These are phyloP conservation scores for Pongo abelii DNA, from an alignment of 2,113 vertebrate species.

Conservation along the genomic window DNA sequence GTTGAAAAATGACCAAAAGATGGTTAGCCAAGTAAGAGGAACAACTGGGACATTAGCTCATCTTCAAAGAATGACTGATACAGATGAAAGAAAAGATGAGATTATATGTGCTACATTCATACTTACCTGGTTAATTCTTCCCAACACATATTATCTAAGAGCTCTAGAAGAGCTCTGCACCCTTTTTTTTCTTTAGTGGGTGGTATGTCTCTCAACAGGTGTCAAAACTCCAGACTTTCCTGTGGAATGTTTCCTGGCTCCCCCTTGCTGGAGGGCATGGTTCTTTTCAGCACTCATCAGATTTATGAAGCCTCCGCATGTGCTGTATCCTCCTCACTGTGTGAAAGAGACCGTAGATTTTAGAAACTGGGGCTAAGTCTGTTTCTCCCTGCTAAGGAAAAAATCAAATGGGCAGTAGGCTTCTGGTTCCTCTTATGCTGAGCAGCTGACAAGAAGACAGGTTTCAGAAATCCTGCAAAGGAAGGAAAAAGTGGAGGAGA, in stretches of 20 bases:
- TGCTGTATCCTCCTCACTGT: neutral
- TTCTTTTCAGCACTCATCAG: neutral
- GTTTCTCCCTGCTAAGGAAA: neutral
- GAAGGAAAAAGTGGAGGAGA: neutral
- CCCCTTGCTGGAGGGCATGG: neutral
- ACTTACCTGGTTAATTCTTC: neutral
- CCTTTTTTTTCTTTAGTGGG: neutral
- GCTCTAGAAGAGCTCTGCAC: neutral
- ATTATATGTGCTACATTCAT: neutral
- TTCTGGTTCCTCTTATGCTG: neutral
- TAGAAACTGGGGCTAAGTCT: neutral
- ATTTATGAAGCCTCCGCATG: neutral
- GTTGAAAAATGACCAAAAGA: neutral
- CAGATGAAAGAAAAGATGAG: neutral
- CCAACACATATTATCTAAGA: neutral
- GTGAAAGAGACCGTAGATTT: neutral
- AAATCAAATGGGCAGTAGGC: neutral
- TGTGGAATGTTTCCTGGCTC: neutral
- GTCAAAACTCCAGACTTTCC: neutral
- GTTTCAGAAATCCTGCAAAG: neutral
- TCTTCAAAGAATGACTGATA: neutral
- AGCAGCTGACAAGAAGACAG: neutral
- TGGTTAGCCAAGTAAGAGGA: neutral
- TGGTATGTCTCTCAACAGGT: neutral
- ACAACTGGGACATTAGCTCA: neutral